Conservation (phyloP, 92 coral and sea anemone genomes). For the Epizoanthus fatuus region DNA sequence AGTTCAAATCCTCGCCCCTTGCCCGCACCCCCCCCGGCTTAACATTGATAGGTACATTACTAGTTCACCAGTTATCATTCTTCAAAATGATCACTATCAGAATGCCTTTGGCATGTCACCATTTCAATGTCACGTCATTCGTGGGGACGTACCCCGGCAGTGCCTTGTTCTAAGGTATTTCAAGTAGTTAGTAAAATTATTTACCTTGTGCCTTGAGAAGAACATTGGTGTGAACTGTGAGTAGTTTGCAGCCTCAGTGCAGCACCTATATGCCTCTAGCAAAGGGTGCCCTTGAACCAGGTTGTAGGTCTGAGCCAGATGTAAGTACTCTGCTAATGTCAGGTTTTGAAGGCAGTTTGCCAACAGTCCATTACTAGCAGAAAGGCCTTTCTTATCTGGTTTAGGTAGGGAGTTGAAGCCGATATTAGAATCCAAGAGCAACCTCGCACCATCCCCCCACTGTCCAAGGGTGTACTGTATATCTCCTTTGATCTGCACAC, state of each 20-base stretch:
- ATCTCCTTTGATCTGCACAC: constrained; percentile 96
- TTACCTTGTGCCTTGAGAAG: constrained; percentile 87
- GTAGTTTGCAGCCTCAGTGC: constrained; percentile 74
- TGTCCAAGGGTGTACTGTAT: constrained; percentile 93
- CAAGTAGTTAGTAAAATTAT: background rate
- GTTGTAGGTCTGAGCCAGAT: constrained; percentile 57
- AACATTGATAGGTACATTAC: too few relatives aligned
- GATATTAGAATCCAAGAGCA: constrained; percentile 75
- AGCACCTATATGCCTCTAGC: constrained; percentile 82
- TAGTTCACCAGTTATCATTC: too few relatives aligned
- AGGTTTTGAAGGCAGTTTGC: constrained; percentile 84
- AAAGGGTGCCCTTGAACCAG: constrained; percentile 84
- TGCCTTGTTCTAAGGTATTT: too few relatives aligned
- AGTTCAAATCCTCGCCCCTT: too few relatives aligned
- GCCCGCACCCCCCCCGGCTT: too few relatives aligned
- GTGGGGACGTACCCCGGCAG: too few relatives aligned
- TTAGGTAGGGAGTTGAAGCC: constrained; percentile 75
- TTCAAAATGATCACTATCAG: too few relatives aligned
- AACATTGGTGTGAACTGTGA: constrained; percentile 87
- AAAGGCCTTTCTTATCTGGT: constrained; percentile 93
- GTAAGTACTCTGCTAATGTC: constrained; percentile 73
- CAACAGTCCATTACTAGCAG: constrained; percentile 83
- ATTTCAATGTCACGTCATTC: too few relatives aligned
- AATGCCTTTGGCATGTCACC: too few relatives aligned
- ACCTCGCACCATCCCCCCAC: constrained; percentile 76